Evolutionary conservation across 2,113 vertebrate species (phyloP).

Genomic region (Sphyrna mokarran): DNA sequence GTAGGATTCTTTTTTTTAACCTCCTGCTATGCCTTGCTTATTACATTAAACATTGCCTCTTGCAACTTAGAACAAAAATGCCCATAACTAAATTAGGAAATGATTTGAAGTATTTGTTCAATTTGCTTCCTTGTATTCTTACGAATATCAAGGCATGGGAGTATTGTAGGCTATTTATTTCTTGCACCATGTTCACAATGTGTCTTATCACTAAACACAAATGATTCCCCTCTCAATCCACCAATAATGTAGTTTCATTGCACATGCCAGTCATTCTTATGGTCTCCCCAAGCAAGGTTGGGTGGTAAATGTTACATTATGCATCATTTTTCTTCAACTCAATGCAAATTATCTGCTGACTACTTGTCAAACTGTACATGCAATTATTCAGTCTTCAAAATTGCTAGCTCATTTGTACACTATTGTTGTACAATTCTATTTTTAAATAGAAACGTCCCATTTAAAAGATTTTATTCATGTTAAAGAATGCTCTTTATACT

Average conservation of each 20-base stretch:
- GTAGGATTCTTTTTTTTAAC: conserved; percentile 45
- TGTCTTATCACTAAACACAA: background rate
- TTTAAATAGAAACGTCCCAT: background rate
- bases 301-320: background rate
- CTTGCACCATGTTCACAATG: background rate
- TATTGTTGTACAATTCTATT: background rate
- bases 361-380: background rate
- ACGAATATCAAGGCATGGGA: background rate
- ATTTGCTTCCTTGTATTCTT: background rate
- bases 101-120: background rate
- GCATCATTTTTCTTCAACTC: background rate
- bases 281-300: background rate
- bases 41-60: conserved; percentile 38
- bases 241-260: background rate
- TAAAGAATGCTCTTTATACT: background rate
- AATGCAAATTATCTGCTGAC: background rate
- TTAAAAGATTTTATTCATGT: background rate
- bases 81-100: background rate
- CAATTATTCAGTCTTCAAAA: background rate
- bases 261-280: background rate
- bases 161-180: background rate
- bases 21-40: conserved; percentile 47
- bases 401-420: background rate
- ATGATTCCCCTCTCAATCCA: background rate
- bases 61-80: background rate